Evolutionary conservation across 1,140 invertebrate genomes (phyloP).

Genomic region (Dryas iulia): DNA sequence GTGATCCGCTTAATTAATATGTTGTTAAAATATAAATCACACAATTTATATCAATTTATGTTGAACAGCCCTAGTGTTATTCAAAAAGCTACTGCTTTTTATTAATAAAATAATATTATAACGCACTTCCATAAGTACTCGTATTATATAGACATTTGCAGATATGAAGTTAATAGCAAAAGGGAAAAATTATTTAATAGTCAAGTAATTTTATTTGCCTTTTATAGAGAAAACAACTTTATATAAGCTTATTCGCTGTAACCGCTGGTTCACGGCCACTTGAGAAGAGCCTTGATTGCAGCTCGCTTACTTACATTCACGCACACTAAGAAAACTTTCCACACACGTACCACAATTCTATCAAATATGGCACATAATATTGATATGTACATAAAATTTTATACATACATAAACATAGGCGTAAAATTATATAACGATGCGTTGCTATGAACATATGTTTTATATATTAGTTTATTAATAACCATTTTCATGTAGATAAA

Average conservation of each 20-base stretch:
- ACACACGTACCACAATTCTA: not conserved
- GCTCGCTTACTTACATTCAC: conserved; percentile 34
- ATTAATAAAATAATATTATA: conserved; percentile 19
- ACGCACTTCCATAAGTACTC: conserved; percentile 3
- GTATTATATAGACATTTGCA: conserved; percentile 2
- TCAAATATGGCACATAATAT: conserved; percentile 31
- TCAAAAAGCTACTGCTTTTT: conserved; percentile 6
- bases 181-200: conserved; percentile 11
- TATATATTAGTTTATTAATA: no score
- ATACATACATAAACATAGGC: not conserved
- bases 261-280: conserved; percentile 54
- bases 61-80: conserved; percentile 18
- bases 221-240: conserved; percentile 22
- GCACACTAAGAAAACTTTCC: conserved; percentile 7
- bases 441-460: no score
- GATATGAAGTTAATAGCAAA: not conserved
- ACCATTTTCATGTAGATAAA: no score
- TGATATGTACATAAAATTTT: conserved; percentile 20
- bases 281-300: conserved; percentile 59
- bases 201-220: conserved; percentile 7
- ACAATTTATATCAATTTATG: conserved; percentile 16
- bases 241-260: conserved; percentile 46
- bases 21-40: conserved; percentile 24
- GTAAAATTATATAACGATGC: not conserved
- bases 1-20: conserved; percentile 2